Base-by-base conservation (phyloP, 1,140 invertebrate species). In the Lepidotrigona ventralis region DNA sequence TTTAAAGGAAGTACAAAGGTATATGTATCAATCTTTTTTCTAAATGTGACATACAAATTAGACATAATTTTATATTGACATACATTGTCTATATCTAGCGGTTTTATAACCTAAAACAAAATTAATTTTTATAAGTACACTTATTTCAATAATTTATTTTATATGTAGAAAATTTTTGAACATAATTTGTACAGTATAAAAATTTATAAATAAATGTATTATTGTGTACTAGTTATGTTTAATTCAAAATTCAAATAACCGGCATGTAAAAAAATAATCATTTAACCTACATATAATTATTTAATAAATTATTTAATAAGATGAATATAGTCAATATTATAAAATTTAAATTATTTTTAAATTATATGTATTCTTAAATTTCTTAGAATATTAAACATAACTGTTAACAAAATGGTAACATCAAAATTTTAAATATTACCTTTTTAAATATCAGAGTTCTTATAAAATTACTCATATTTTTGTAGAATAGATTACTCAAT, bases 1-100 rank as follows among this genome's bases (percentile, higher is more conserved):
- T 83, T 90, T n/a, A 92, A 75, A 54, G 91, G 89, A 56, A 93
- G 70, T 26, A 56, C 21, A 70, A 86, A 89, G 15, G 68, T 79
- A 54, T 80, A 89, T 17, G 26, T 33, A 54, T 26, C 26, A 29
- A 46, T 23, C 26, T n/a, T 12, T 21, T 71, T 60, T 39, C 69
- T 54, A n/a, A 56, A n/a, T 54, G 64, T 81, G 0, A 89, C 26
- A 51, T 54, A 8, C 15, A 88, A 68, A 39, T 63, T 51, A 63
- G 77, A 81, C 39, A 77, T 58, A 33, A 88, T 68, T 21, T 71
- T 68, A 17, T 14, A 17, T 54, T 68, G 19, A 51, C 68, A 64
- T 64, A 21, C 54, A 79, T 72, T 73, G 4, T 88, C 33, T 58
- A 23, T 15, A 77, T 83, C 21, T 54, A 86, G 70, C 14, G 66